phyloP scores from a whole-genome alignment of 2,113 vertebrate genomes.

The Pholis gunnellus region DNA sequence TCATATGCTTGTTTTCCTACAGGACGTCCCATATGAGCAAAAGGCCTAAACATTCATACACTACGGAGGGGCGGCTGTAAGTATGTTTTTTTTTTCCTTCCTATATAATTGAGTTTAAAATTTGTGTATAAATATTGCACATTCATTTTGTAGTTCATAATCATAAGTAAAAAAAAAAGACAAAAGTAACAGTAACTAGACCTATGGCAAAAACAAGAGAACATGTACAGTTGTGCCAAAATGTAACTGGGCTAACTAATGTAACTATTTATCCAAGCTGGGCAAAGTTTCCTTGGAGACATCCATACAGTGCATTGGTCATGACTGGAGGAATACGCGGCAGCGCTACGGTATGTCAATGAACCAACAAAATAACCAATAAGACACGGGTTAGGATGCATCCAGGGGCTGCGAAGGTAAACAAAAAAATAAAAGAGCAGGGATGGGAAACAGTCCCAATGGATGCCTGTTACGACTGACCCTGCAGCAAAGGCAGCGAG shows the following conservation, averaged over 20 bases:
- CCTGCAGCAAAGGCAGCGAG: slow-evolving; percentile 19
- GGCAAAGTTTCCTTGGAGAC: slow-evolving; percentile 58
- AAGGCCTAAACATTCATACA: slow-evolving; percentile 54
- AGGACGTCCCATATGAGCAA: slow-evolving; percentile 15
- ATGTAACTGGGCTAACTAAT: slow-evolving; percentile 37
- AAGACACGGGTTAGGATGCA: slow-evolving; percentile 7
- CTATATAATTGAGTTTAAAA: slow-evolving; percentile 55
- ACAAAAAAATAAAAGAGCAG: not conserved
- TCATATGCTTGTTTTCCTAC: slow-evolving; percentile 23
- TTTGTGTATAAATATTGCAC: slow-evolving; percentile 79
- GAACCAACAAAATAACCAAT: slow-evolving; percentile 10
- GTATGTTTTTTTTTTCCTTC: slow-evolving; percentile 17
- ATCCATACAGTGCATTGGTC: slow-evolving; percentile 46
- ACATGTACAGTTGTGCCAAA: slow-evolving; percentile 39
- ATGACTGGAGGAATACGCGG: slow-evolving; percentile 29
- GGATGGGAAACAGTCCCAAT: slow-evolving; percentile 9
- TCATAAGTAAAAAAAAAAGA: slow-evolving; percentile 46
- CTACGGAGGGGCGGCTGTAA: slow-evolving; percentile 19
- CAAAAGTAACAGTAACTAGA: slow-evolving; percentile 57
- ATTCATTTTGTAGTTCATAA: slow-evolving; percentile 74
- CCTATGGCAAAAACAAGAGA: slow-evolving; percentile 34
- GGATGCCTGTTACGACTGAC: slow-evolving; percentile 11
- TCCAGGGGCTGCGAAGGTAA: not conserved
- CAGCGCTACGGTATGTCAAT: slow-evolving; percentile 18
- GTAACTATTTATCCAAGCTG: slow-evolving; percentile 17